Base-by-base conservation (phyloP, 2,113 vertebrate species). In the Ceratotherium simum region DNA sequence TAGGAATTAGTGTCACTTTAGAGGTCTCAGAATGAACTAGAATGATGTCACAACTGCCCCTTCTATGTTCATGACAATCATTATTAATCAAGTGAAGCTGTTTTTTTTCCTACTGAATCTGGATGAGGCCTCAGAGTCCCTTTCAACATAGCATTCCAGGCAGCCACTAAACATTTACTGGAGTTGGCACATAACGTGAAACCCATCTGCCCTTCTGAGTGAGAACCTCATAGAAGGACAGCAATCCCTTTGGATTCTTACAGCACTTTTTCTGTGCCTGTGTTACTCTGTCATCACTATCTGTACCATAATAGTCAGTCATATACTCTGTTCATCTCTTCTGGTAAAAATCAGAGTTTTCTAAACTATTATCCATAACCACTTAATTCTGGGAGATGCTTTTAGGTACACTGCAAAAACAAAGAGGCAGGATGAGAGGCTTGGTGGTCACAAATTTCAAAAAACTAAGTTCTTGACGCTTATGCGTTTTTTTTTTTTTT, bases 261-360 rank as follows among this genome's bases (percentile, higher is more conserved):
- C 3, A 48, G 29, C 11, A 33, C 56, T 51, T 70, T 62, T 85
- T 54, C 8, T 64, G 36, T 62, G 60, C n/a, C 46, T 78, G 1
- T 54, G 16, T 33, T 69, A 9, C 60, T 67, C 10, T 62, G 13
- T 90, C 51, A 23, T 75, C 31, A 75, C 39, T 54, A 1, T 42
- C 64, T 81, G 5, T 67, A 17, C 36, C 27, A 1, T 27, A 90
- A 42, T 0, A 60, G 33, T 60, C 18, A 31, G n/a, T 72, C 46
- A 51, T 16, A 5, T 6, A 20, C 13, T 78, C 39, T 95, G 60
- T 56, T 79, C 16, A 64, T 76, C 69, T 88, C 29, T 54, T 87
- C 51, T 76, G 27, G 29, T 80, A 82, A 82, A 65, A 91, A 29
- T 85, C 58, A 93, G 31, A 62, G n/a, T 72, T 94, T 88, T 69